Conservation (phyloP, 1,140 invertebrate genomes). For the Temnothorax curvispinosus region DNA sequence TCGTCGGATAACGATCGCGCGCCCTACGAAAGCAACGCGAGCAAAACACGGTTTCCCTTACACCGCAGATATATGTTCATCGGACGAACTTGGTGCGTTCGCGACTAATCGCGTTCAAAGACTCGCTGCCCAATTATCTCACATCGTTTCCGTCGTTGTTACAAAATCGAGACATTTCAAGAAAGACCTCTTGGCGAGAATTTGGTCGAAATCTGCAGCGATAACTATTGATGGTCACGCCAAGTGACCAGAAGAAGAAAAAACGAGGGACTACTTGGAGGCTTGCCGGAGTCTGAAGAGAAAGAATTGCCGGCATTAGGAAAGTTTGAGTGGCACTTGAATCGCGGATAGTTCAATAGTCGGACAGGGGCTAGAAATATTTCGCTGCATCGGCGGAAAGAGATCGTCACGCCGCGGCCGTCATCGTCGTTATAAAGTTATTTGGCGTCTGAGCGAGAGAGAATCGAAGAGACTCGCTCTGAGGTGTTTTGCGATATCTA, state of each 20-base stretch:
- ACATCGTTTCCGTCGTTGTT: not conserved
- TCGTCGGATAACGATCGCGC: slow-evolving; percentile 17
- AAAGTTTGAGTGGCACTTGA: slow-evolving; percentile 41
- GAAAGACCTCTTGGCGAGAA: not conserved
- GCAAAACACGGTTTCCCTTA: not conserved
- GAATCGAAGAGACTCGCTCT: not conserved
- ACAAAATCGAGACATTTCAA: not conserved
- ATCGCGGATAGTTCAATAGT: not conserved
- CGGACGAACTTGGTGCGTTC: not conserved
- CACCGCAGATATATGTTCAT: not conserved
- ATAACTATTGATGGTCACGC: not conserved
- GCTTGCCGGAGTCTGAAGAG: not conserved
- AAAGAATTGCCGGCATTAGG: not conserved
- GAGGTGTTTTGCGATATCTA: not conserved
- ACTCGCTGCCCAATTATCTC: not conserved
- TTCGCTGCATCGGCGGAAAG: slow-evolving; percentile 14
- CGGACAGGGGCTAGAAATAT: slow-evolving; percentile 13
- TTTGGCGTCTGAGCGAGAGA: not conserved
- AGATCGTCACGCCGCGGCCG: not conserved
- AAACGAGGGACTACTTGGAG: not conserved
- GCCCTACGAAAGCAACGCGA: not conserved
- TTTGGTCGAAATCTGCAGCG: not conserved
- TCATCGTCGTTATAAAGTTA: slow-evolving; percentile 13
- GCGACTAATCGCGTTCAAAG: not conserved
- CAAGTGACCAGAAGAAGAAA: too few species aligned